Percentiles rank a stretch among this genome's conserved stretches.
phyloP scores from a whole-genome alignment of 2,888 invertebrate genomes.

The Drosophila tripunctata region DNA sequence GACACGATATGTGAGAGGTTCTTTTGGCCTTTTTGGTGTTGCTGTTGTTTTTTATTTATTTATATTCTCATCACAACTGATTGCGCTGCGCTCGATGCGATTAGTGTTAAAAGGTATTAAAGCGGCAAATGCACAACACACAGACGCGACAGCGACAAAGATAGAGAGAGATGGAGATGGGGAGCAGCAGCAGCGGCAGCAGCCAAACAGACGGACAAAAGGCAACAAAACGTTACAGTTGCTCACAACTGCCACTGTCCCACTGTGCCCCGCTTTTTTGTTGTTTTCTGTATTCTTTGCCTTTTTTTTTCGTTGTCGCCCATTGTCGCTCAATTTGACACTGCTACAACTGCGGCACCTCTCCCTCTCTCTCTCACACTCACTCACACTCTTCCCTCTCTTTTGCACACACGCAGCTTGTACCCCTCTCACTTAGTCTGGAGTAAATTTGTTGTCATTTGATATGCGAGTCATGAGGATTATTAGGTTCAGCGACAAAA shows the following conservation, averaged over 20 bases:
- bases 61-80: conserved; percentile 84
- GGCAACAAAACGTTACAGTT: conserved; percentile 80
- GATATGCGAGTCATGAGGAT: conserved; percentile 81
- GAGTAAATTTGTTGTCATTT: conserved; percentile 80
- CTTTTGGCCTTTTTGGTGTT: conserved; percentile 29
- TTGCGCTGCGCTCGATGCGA: conserved; percentile 82
- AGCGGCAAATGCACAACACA: conserved; percentile 84
- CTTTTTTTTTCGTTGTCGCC: conserved; percentile 58
- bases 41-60: conserved; percentile 74
- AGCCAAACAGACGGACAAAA: conserved; percentile 30
- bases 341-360: conserved; percentile 53
- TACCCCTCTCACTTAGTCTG: conserved; percentile 58
- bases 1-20: conserved; percentile 58
- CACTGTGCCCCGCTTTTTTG: conserved; percentile 67
- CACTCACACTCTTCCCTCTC: conserved; percentile 17
- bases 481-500: conserved; percentile 73
- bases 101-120: conserved; percentile 84
- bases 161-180: not conserved
- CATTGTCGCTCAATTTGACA: conserved; percentile 81
- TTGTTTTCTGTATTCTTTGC: not conserved
- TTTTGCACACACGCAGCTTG: conserved; percentile 9
- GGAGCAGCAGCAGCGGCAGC: not conserved
- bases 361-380: not conserved
- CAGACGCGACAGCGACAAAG: conserved; percentile 23
- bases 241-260: conserved; percentile 76